Evolutionary conservation across 2,888 invertebrate species (phyloP), one percentile per base, ranked within the genome.

Genomic region (Eupithecia subfuscata): DNA sequence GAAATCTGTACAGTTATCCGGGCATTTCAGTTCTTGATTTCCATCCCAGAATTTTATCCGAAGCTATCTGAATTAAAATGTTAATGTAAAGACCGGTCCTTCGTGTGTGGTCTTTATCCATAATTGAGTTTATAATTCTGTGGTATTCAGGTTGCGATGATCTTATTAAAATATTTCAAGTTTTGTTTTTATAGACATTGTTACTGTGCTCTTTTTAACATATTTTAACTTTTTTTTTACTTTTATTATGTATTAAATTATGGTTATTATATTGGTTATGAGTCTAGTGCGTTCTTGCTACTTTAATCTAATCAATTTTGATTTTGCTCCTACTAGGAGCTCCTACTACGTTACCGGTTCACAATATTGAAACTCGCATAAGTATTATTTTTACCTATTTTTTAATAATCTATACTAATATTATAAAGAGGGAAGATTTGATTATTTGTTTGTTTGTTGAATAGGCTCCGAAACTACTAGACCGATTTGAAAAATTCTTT

Each of bases 61-160:
- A 65, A 67, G 40, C 22, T 30, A 16, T 34, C n/a, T 25, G 34
- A 71, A 79, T 76, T 69, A 75, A 52, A 70, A 45, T 45, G 69
- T 68, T 68, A 68, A 68, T 68, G 68, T 67, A 67, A 52, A 34
- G 63, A 71, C 71, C 73, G 68, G 71, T 70, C 18, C 75, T n/a
- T 45, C 78, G 65, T 79, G 80, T 80, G 80, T 78, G 80, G 79
- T 72, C 78, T 73, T 77, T n/a, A 65, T 65, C 34, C 34, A 64
- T 34, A 64, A 64, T 64, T 64, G 34, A 34, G 30, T 16, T 64
- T 30, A 64, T 64, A 64, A 64, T 64, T 65, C 65, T 65, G 43
- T 70, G 65, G 9, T 8, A 34, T 22, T 63, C 63, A 70, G 45
- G 69, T 64, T 64, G 16, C 9, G 34, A 64, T 34, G 30, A 22